Evolutionary conservation across 2,888 invertebrate genomes (phyloP).

Genomic region (Dendrolimus houi): DNA sequence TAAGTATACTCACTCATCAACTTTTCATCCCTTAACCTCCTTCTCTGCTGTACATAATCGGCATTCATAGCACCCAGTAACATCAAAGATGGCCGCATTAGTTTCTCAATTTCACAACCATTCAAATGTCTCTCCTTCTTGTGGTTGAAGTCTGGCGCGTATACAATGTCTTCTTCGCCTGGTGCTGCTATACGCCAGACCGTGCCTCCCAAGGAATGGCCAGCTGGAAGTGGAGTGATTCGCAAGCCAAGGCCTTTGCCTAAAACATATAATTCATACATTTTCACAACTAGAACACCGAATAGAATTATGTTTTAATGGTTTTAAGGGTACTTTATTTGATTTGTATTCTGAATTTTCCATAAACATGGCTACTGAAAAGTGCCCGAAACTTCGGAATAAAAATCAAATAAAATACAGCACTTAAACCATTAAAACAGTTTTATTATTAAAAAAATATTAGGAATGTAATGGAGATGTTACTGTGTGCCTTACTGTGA

Average conservation of each 20-base stretch:
- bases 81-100: conserved; percentile 94
- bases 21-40: conserved; percentile 95
- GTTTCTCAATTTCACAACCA: conserved; percentile 93
- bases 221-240: conserved; percentile 95
- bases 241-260: conserved; percentile 97
- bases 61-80: conserved; percentile 98
- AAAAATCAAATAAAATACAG: no score
- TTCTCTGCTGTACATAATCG: conserved; percentile 92
- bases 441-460: no score
- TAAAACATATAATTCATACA: conserved; percentile 31
- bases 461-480: no score
- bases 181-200: conserved; percentile 99
- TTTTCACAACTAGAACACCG: no score
- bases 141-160: conserved; percentile 99
- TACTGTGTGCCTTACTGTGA: no score
- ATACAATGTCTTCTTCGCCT: conserved; percentile 98
- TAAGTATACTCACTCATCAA: conserved; percentile 86
- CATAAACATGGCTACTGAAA: no score
- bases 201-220: conserved; percentile 99
- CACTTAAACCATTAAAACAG: no score
- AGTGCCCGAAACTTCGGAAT: no score
- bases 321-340: no score
- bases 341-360: no score
- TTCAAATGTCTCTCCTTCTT: conserved; percentile 98
- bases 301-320: no score